These are phyloP conservation scores for Ophion obscuratus DNA, from an alignment of 2,888 invertebrate genomes.

Conservation along the genomic window DNA sequence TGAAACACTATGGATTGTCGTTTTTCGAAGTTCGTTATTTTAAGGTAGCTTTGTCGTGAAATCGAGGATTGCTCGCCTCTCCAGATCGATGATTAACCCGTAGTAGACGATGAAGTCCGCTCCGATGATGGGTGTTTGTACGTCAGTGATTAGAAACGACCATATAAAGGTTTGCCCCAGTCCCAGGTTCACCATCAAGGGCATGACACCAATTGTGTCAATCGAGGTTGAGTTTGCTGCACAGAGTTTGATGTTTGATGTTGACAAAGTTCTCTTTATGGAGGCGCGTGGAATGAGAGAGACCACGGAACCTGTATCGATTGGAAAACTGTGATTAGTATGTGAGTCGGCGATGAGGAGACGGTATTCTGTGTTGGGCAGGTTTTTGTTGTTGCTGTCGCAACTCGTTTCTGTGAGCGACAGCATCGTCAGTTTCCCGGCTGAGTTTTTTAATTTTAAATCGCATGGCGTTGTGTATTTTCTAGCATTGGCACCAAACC, in stretches of 20 bases:
- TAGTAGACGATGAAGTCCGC: slow-evolving; percentile 45
- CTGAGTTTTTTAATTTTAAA: background rate
- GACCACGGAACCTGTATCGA: slow-evolving; percentile 54
- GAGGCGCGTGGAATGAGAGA: slow-evolving; percentile 39
- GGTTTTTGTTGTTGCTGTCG: slow-evolving; percentile 11
- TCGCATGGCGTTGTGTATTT: slow-evolving; percentile 1
- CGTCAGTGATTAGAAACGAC: slow-evolving; percentile 23
- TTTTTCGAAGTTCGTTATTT: too few species aligned
- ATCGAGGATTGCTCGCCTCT: slow-evolving; percentile 19
- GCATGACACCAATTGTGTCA: slow-evolving; percentile 24
- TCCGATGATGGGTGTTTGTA: slow-evolving; percentile 29
- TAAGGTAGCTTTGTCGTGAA: background rate
- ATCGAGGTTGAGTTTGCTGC: slow-evolving; percentile 44
- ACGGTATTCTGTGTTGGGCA: slow-evolving; percentile 18
- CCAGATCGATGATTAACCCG: slow-evolving; percentile 35
- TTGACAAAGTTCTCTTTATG: background rate
- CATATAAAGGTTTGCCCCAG: slow-evolving; percentile 1
- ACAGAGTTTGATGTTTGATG: slow-evolving; percentile 25
- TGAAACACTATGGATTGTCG: background rate
- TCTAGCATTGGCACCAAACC: slow-evolving; percentile 21
- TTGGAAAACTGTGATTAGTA: slow-evolving; percentile 21
- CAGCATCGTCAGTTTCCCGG: background rate
- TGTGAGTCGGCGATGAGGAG: slow-evolving; percentile 36
- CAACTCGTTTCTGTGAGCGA: slow-evolving; percentile 4
- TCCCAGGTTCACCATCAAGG: background rate